Conservation (phyloP, 1,140 invertebrate genomes). For the Megalonaias nervosa region DNA sequence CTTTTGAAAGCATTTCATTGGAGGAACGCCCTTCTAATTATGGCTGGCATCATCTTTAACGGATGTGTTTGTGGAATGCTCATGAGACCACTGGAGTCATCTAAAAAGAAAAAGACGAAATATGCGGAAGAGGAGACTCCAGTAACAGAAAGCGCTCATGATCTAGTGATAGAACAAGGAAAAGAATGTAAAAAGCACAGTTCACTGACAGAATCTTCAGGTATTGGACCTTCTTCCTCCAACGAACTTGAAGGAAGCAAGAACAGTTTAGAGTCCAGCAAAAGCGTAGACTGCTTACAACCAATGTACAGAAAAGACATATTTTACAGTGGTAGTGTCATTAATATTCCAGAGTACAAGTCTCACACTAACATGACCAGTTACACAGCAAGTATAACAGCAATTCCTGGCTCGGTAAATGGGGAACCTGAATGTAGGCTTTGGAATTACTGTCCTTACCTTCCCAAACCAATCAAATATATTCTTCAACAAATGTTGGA, state of each 20-base stretch:
- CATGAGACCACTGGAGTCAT: conserved; percentile 91
- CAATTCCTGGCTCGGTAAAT: conserved; percentile 45
- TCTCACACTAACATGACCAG: conserved; percentile 89
- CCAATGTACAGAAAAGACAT: conserved; percentile 97
- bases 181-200: conserved; percentile 36
- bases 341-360: conserved; percentile 88
- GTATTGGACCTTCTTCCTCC: conserved; percentile 33
- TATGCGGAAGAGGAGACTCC: conserved; percentile 70
- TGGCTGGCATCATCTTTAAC: conserved; percentile 93
- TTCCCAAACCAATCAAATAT: conserved; percentile 79
- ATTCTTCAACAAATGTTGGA: conserved; percentile 88
- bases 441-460: conserved; percentile 78
- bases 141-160: conserved; percentile 56
- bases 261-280: conserved; percentile 14
- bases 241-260: conserved; percentile 40
- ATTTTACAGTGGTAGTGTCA: conserved; percentile 96
- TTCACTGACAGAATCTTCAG: conserved; percentile 27
- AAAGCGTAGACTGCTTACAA: conserved; percentile 78
- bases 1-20: conserved; percentile 76
- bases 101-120: conserved; percentile 75
- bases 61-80: conserved; percentile 92
- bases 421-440: conserved; percentile 14
- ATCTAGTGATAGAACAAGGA: conserved; percentile 60
- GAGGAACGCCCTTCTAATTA: conserved; percentile 91
- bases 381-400: conserved; percentile 68